Percentiles rank a stretch among this genome's conserved stretches.
Conservation (phyloP, 2,888 invertebrate genomes). For the Panopea generosa region DNA sequence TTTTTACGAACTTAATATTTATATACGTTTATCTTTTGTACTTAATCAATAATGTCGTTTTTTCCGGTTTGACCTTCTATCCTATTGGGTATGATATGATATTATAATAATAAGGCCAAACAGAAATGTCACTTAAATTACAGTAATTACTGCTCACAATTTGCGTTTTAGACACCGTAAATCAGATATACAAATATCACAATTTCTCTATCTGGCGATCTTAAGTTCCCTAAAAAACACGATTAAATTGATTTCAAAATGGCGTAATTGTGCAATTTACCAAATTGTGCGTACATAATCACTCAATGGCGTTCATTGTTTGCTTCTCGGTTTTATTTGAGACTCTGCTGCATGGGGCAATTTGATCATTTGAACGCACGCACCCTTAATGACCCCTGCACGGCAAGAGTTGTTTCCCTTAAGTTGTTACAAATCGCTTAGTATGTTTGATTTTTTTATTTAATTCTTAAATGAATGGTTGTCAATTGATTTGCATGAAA, state of each 20-base stretch:
- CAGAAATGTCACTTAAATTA: not conserved
- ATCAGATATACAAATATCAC: constrained; percentile 17
- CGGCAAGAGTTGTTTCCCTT: too few relatives aligned
- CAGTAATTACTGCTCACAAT: not conserved
- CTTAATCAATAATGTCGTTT: not conserved
- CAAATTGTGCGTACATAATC: constrained; percentile 44
- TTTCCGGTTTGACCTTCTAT: not conserved
- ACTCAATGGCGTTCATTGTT: constrained; percentile 6
- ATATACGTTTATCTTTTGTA: not conserved
- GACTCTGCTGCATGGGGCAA: not conserved
- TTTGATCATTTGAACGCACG: too few relatives aligned
- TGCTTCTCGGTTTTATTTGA: constrained; percentile 1
- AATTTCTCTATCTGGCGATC: constrained; percentile 7
- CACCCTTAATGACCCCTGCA: too few relatives aligned
- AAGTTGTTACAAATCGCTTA: too few relatives aligned
- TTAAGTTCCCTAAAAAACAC: constrained; percentile 4
- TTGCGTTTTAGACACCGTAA: constrained; percentile 1
- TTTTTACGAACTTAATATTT: not conserved
- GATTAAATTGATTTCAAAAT: constrained; percentile 28
- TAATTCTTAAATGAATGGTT: too few relatives aligned
- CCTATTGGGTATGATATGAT: not conserved
- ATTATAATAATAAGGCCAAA: not conserved
- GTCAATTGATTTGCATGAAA: too few relatives aligned
- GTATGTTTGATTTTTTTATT: too few relatives aligned
- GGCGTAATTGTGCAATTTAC: constrained; percentile 37